phyloP scores from a whole-genome alignment of 2,888 invertebrate genomes.

The Drosophila gaucha region DNA sequence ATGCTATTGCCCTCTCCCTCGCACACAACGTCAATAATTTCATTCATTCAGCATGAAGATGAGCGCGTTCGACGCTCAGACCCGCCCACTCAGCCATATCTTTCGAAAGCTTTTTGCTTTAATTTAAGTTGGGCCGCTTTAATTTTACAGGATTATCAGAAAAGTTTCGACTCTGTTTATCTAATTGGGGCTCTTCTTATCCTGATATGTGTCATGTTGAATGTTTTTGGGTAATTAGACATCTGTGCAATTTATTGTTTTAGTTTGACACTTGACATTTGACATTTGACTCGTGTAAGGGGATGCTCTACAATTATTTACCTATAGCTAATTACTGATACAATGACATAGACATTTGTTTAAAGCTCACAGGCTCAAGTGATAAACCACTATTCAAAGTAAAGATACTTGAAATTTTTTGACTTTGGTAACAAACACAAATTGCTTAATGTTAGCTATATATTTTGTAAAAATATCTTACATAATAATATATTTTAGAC shows the following conservation, averaged over 20 bases:
- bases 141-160: slow-evolving; percentile 29
- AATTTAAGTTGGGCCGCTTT: slow-evolving; percentile 51
- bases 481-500: too few relatives aligned
- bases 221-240: slow-evolving; percentile 30
- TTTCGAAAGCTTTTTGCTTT: slow-evolving; percentile 28
- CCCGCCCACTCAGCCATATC: neutral
- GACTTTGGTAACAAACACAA: too few relatives aligned
- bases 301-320: slow-evolving; percentile 9
- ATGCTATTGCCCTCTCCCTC: slow-evolving; percentile 13
- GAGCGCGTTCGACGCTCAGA: slow-evolving; percentile 19
- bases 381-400: neutral
- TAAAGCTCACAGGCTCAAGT: too few relatives aligned
- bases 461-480: too few relatives aligned
- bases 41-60: slow-evolving; percentile 69
- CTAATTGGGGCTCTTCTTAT: slow-evolving; percentile 34
- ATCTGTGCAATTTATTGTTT: slow-evolving; percentile 21
- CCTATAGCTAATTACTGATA: too few relatives aligned
- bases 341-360: neutral
- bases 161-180: slow-evolving; percentile 24
- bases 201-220: slow-evolving; percentile 39
- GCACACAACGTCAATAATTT: slow-evolving; percentile 62
- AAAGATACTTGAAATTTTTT: neutral
- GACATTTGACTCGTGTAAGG: too few relatives aligned
- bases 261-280: slow-evolving; percentile 23
- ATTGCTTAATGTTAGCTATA: too few relatives aligned